Evolutionary conservation across 1,140 invertebrate species (phyloP).

Genomic region (Drosophila tristis): DNA sequence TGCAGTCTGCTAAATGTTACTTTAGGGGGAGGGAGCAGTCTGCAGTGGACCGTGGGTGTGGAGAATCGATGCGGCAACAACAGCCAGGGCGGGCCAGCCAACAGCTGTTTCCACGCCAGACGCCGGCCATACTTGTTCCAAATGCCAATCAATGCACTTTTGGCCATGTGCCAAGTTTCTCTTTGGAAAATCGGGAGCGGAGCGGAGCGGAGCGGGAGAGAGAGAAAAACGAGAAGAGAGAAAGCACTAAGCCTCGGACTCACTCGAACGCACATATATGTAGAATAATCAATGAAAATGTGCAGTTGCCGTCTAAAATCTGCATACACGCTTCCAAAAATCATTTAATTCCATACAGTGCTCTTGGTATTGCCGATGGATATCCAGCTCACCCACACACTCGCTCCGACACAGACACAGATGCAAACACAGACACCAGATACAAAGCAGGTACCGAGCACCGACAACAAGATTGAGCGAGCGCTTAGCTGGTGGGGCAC

Average conservation of each 20-base stretch:
- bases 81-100: slow-evolving; percentile 24
- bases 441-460: slow-evolving; percentile 21
- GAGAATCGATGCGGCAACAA: slow-evolving; percentile 68
- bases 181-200: slow-evolving; percentile 50
- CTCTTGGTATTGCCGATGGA: slow-evolving; percentile 29
- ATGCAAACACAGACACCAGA: slow-evolving; percentile 5
- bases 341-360: slow-evolving; percentile 7
- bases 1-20: slow-evolving; percentile 23
- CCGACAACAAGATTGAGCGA: slow-evolving; percentile 76
- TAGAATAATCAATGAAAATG: no score
- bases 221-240: slow-evolving; percentile 11
- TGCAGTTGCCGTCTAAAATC: slow-evolving; percentile 18
- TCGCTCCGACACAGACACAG: slow-evolving; percentile 23
- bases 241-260: slow-evolving; percentile 12
- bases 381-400: slow-evolving; percentile 48
- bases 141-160: slow-evolving; percentile 81
- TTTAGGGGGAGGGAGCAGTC: slow-evolving; percentile 14
- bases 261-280: no score
- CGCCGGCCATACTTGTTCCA: slow-evolving; percentile 56
- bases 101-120: slow-evolving; percentile 76
- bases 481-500: slow-evolving; percentile 59
- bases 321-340: slow-evolving; percentile 10
- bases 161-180: slow-evolving; percentile 83
- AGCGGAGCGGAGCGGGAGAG: slow-evolving; percentile 11
- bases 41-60: slow-evolving; percentile 21